Evolutionary conservation across 2,888 invertebrate species (phyloP).

Genomic region (Eudasyphora cyanicolor): DNA sequence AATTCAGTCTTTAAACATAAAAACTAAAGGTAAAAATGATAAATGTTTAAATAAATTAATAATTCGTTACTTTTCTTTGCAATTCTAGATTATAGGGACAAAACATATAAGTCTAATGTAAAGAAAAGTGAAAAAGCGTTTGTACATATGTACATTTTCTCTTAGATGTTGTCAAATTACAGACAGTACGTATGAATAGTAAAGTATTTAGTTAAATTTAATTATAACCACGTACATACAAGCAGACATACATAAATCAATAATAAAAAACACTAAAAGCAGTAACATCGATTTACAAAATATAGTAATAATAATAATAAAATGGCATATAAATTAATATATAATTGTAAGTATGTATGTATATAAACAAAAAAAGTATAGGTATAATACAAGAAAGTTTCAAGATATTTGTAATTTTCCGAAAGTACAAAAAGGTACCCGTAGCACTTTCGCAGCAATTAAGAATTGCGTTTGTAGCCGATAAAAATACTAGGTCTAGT

Average conservation of each 20-base stretch:
- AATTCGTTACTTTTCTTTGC: slow-evolving; percentile 16
- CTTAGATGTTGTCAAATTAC: neutral
- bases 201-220: neutral
- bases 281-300: slow-evolving; percentile 5
- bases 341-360: slow-evolving; percentile 42
- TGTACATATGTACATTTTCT: slow-evolving; percentile 24
- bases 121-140: slow-evolving; percentile 10
- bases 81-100: neutral
- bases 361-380: neutral
- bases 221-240: neutral
- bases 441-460: slow-evolving; percentile 46
- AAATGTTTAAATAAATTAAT: slow-evolving; percentile 45
- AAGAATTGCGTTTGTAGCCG: neutral
- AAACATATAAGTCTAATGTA: slow-evolving; percentile 1
- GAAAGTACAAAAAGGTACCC: slow-evolving; percentile 40
- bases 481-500: slow-evolving; percentile 1
- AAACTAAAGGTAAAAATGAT: slow-evolving; percentile 30
- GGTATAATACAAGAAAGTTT: slow-evolving; percentile 59
- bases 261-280: slow-evolving; percentile 22
- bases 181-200: neutral
- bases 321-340: slow-evolving; percentile 10
- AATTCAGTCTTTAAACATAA: slow-evolving; percentile 63
- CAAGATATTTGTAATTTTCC: slow-evolving; percentile 65
- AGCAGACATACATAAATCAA: slow-evolving; percentile 4
- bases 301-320: slow-evolving; percentile 17